These are phyloP conservation scores for Oithona nana DNA, from an alignment of 2,888 invertebrate species.

Conservation along the genomic window DNA sequence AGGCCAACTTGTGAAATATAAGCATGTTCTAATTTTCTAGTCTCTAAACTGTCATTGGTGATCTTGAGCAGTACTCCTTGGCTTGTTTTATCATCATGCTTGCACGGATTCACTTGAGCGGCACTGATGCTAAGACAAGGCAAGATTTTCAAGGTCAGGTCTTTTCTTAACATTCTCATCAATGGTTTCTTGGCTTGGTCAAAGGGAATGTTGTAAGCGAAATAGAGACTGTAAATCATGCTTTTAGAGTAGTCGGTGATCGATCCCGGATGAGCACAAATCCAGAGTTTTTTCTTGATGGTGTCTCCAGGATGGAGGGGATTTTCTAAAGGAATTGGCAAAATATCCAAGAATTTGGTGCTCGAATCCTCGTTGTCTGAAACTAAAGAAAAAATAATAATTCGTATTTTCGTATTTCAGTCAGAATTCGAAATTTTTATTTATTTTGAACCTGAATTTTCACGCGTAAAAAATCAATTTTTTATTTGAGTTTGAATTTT, in stretches of 20 bases:
- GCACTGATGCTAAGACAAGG: background rate
- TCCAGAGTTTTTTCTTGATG: background rate
- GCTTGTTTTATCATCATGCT: background rate
- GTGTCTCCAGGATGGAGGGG: slow-evolving; percentile 4
- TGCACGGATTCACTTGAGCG: background rate
- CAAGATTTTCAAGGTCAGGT: background rate
- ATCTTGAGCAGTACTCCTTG: background rate
- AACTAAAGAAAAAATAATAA: too few species aligned
- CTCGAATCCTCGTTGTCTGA: too few species aligned
- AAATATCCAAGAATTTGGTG: too few species aligned
- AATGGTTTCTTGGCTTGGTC: background rate
- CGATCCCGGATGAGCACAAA: background rate
- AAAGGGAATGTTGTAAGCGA: background rate
- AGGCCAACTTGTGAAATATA: background rate
- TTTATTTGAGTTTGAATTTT: too few species aligned
- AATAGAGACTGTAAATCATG: background rate
- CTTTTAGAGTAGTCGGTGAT: too few species aligned
- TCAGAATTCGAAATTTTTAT: too few species aligned
- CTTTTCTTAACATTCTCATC: background rate
- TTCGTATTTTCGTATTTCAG: too few species aligned
- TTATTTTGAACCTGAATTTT: too few species aligned
- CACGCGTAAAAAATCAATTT: too few species aligned
- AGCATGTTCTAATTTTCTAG: background rate
- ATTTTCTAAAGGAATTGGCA: background rate
- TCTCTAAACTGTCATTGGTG: background rate